Base-by-base conservation (phyloP, 2,888 invertebrate species). In the Limnephilus marmoratus region DNA sequence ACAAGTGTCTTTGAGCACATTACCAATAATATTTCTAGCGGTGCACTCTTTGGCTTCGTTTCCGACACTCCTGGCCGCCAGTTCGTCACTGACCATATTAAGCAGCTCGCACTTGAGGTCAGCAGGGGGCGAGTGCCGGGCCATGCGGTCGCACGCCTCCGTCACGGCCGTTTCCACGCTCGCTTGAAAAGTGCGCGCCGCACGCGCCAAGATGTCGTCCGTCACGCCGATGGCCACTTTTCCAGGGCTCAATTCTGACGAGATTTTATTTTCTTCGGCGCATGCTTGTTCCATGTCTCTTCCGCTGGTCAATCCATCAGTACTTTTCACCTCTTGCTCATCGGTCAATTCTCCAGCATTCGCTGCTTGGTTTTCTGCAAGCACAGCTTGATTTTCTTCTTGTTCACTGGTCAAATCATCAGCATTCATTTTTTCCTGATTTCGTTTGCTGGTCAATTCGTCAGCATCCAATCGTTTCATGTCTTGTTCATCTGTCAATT, bases 1-100 rank as follows among this genome's bases (percentile, higher is more conserved):
- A 31, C 49, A 91, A 81, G 49, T 15, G 68, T 91, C 87, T 81
- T 49, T 81, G 24, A 91, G 87, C 15, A 91, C 80, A 34, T 45
- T 68, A n/a, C 81, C 81, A 11, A 91, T 83, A 18, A 90, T 68
- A 11, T 34, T n/a, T 68, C 31, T 90, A n/a, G 68, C 37, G 41
- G 37, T 9, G n/a, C 85, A 18, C 12, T n/a, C 29, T 5, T 86
- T 49, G 85, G 29, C 1, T 86, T 41, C 29, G 29, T 24, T 29
- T 4, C 11, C 3, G n/a, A 24, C 29, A 45, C n/a, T 31, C 12
- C n/a, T 68, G 87, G 87, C 68, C 11, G 87, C 18, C 29, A 68
- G 31, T 87, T 87, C 31, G 9, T 87, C 87, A 3, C 68, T 87
- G 34, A 68, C 87, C 68, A 87, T 87, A 15, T 68, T 86, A n/a